phyloP scores from a whole-genome alignment of 2,888 invertebrate species.

The Clusia tigrina region DNA sequence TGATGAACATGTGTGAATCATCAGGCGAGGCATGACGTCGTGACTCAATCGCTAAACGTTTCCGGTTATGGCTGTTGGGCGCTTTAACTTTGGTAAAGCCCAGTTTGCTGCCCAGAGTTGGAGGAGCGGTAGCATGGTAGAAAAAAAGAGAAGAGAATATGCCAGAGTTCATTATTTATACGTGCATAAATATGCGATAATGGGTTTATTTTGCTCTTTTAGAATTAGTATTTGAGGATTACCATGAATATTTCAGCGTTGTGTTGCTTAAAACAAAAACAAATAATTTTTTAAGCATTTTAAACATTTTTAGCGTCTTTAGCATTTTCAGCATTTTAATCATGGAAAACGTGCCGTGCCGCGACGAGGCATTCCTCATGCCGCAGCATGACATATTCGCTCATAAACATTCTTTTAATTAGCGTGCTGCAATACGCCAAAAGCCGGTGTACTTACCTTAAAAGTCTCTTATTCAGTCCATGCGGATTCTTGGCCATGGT shows the following conservation, averaged over 20 bases:
- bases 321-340: no score
- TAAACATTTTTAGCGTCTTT: no score
- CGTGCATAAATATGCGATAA: not conserved
- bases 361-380: conserved; percentile 42
- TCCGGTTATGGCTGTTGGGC: conserved; percentile 81
- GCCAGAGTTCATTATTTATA: conserved; percentile 18
- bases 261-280: not conserved
- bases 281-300: not conserved
- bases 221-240: not conserved
- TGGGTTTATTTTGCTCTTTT: not conserved
- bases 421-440: not conserved
- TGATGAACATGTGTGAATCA: conserved; percentile 87
- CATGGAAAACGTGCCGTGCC: conserved; percentile 28
- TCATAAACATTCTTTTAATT: conserved; percentile 31
- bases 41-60: conserved; percentile 80
- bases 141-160: conserved; percentile 67
- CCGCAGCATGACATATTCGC: conserved; percentile 42
- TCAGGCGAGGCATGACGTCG: conserved; percentile 74
- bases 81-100: conserved; percentile 78
- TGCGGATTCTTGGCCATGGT: conserved; percentile 51
- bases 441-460: conserved; percentile 51
- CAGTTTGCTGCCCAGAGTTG: conserved; percentile 70
- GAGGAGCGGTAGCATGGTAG: conserved; percentile 4
- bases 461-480: conserved; percentile 58
- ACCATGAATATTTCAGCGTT: not conserved